These are phyloP conservation scores for Calosoma granatense DNA, from an alignment of 1,140 invertebrate species.

Conservation along the genomic window DNA sequence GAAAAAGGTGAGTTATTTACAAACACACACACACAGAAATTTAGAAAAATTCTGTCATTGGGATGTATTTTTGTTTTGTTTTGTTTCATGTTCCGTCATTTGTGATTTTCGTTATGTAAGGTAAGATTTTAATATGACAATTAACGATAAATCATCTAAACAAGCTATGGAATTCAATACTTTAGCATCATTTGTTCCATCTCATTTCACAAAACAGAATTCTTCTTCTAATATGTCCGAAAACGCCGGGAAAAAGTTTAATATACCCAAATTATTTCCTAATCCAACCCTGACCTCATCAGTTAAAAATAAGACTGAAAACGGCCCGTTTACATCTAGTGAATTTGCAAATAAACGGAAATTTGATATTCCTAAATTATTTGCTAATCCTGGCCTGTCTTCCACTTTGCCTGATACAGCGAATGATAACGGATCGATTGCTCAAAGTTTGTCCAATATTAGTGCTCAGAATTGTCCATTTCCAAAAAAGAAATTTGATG, in stretches of 20 bases:
- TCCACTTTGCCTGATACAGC: too few relatives aligned
- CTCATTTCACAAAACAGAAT: too few relatives aligned
- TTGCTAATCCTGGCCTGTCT: slow-evolving; percentile 11
- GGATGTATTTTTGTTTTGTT: slow-evolving; percentile 39
- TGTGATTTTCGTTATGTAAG: slow-evolving; percentile 36
- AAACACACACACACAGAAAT: too few relatives aligned
- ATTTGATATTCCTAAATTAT: slow-evolving; percentile 17
- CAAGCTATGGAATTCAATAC: neutral
- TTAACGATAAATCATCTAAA: slow-evolving; percentile 16
- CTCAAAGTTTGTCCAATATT: too few relatives aligned
- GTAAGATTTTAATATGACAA: slow-evolving; percentile 37
- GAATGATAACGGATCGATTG: too few relatives aligned
- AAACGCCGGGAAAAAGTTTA: neutral
- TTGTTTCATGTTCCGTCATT: slow-evolving; percentile 25
- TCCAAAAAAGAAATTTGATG: slow-evolving; percentile 13
- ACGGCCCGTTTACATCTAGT: too few relatives aligned
- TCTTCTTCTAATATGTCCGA: neutral
- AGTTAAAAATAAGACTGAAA: neutral
- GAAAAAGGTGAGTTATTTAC: slow-evolving; percentile 14
- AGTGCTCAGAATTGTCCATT: slow-evolving; percentile 16
- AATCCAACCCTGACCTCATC: neutral
- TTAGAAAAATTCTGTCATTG: slow-evolving; percentile 12
- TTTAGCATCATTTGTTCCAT: too few relatives aligned
- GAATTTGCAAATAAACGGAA: slow-evolving; percentile 10
- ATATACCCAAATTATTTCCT: neutral